Percentiles rank a stretch among this genome's conserved stretches.
Conservation (phyloP, 2,113 vertebrate genomes). For the Epinephelus lanceolatus region DNA sequence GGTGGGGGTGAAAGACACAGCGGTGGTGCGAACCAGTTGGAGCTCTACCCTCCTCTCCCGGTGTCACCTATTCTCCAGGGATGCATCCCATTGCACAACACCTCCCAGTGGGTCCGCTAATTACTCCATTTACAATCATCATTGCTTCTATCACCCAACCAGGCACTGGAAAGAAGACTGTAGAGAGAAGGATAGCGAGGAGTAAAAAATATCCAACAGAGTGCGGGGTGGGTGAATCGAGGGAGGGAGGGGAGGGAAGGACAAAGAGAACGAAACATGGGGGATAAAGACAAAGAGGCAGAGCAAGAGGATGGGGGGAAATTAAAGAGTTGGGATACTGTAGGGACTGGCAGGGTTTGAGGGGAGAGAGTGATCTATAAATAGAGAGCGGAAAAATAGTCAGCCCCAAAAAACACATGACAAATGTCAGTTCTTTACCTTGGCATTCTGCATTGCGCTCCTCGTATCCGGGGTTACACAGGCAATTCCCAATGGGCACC, state of each 20-base stretch:
- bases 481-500: constrained; percentile 98
- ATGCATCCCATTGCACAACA: constrained; percentile 77
- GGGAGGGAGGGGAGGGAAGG: constrained; percentile 27
- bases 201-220: constrained; percentile 39
- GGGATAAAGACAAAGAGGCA: constrained; percentile 29
- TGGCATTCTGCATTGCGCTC: constrained; percentile 94
- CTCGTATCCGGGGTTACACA: constrained; percentile 96
- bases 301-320: neutral
- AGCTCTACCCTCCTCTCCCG: constrained; percentile 26
- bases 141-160: constrained; percentile 83
- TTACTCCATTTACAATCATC: constrained; percentile 88
- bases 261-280: constrained; percentile 46
- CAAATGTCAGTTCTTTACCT: constrained; percentile 85
- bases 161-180: constrained; percentile 76
- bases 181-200: constrained; percentile 48
- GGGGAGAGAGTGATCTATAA: constrained; percentile 20
- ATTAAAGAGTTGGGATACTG: constrained; percentile 11
- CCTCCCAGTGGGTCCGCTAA: constrained; percentile 88
- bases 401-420: constrained; percentile 27
- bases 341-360: neutral
- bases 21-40: constrained; percentile 31
- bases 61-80: constrained; percentile 64
- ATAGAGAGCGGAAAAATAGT: constrained; percentile 1
- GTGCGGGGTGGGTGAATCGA: constrained; percentile 12
- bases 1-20: constrained; percentile 45